Percentiles rank a stretch among this genome's conserved stretches.
Conservation (phyloP, 2,113 vertebrate genomes). For the Lycocorax pyrrhopterus region DNA sequence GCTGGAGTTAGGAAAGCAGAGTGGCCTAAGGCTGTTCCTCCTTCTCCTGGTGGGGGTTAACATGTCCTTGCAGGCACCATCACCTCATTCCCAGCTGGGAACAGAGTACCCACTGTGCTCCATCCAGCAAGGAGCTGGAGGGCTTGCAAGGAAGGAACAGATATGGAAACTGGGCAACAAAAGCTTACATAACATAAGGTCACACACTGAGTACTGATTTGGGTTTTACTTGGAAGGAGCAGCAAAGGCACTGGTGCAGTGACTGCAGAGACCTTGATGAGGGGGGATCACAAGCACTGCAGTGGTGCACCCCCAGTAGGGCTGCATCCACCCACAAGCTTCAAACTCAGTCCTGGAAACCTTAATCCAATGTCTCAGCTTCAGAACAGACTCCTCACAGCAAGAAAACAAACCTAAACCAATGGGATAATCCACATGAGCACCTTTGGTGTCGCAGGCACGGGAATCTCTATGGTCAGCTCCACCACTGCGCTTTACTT, state of each 20-base stretch:
- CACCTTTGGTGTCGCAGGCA: accelerated
- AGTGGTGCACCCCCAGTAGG: no score
- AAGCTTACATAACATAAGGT: neutral
- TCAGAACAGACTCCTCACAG: neutral
- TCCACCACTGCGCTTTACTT: neutral
- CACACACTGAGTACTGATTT: accelerated
- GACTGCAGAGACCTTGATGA: neutral
- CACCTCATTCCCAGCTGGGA: neutral
- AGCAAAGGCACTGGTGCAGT: neutral
- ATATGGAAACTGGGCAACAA: accelerated
- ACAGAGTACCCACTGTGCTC: neutral
- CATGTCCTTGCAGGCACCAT: accelerated
- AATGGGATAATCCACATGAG: neutral
- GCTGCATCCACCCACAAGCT: neutral
- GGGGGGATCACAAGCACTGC: accelerated
- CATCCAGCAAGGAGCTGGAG: neutral
- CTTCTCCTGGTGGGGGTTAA: neutral
- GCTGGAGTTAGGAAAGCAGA: neutral
- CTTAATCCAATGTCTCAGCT: neutral
- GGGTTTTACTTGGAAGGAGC: neutral
- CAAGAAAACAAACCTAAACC: neutral
- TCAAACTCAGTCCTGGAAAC: neutral
- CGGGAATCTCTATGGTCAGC: neutral
- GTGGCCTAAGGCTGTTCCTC: neutral
- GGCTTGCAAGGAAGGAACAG: neutral